Evolutionary conservation across 2,888 invertebrate genomes (phyloP), one percentile per base, ranked within the genome.

Genomic region (Orchesellides sinensis): DNA sequence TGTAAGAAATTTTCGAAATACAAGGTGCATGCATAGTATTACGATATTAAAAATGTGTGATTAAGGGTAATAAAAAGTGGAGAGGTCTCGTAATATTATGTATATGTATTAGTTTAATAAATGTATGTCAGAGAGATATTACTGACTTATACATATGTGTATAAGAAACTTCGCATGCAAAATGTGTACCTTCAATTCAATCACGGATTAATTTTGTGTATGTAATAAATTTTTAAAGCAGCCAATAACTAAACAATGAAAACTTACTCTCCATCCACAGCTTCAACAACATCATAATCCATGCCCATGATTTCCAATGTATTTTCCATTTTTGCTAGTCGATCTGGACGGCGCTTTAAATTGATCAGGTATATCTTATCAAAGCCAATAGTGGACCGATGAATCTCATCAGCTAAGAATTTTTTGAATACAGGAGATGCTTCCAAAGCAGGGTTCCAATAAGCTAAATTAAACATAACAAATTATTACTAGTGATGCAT

Each of bases 301-400:
- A 98, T 91, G 0, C 97, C 97, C 0, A 98, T 91, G 88, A 95
- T 95, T 56, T 94, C 92, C 87, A 99, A 95, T 82, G 94, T 93
- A 45, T 91, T 89, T 74, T 93, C 90, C 98, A 99, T 99, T 87
- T 96, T 92, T 5, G 90, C 89, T 52, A 95, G 91, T 80, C 98
- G 92, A 89, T 98, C 96, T 0, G 93, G 92, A 73, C 99, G 92
- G 75, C 99, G 91, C 85, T 93, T 91, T 83, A 99, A 91, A 91
- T 99, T 99, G 17, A 99, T 98, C 93, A 99, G 93, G 89, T 94
- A 99, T 68, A 98, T 93, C 89, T 94, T 92, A 89, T 95, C 94
- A 85, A 96, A 93, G 0, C 93, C 93, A 52, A 95, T 91, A 77
- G 92, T 94, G 88, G 94, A 93, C 69, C 92, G 92, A 14, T 89